Evolutionary conservation across 2,113 vertebrate species (phyloP), one percentile per base, ranked within the genome.

Genomic region (Podilymbus podiceps): DNA sequence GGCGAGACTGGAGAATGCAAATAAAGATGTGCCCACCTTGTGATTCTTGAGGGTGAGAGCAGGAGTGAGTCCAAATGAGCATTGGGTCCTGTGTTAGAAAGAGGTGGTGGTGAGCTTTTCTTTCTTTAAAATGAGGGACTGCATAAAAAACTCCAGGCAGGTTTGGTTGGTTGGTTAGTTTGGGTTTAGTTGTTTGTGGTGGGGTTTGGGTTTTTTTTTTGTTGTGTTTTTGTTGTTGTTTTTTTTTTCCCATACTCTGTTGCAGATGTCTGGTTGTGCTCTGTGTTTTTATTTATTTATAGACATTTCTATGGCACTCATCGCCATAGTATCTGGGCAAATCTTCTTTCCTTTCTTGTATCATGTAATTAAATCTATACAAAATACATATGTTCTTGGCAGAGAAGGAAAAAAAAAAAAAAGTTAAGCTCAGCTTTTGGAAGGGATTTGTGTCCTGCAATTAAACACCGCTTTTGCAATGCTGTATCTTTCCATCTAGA

Each of bases 321-420:
- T 87, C 83, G 73, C 66, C 64, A 38, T 46, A 90, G 44, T 53
- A 78, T 78, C 60, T 90, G 83, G 73, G 60, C 30, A 94, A 76
- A 88, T 75, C 88, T 85, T 87, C 87, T 78, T 83, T 79, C 68
- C 60, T 83, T 95, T 89, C 93, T 93, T 93, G 38, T 83, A 93
- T 85, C 78, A 74, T 86, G 63, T 94, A 95, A 90, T 88, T 89
- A 89, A 86, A 95, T 97, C 93, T 97, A 94, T 97, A 97, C 88
- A 97, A 97, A 98, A 97, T 96, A 83, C 91, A 74, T 89, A 93
- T 90, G 85, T 89, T 97, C 94, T 96, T 97, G 97, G 93, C 75
- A 89, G 64, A 67, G 49, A 2, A 38, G 38, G 38, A 38, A 38
- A 38, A 12, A 15, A 44, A 47, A 90, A 83, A 79, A 93, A 86